phyloP scores from a whole-genome alignment of 2,888 invertebrate species.

The Cremastinae sp. region DNA sequence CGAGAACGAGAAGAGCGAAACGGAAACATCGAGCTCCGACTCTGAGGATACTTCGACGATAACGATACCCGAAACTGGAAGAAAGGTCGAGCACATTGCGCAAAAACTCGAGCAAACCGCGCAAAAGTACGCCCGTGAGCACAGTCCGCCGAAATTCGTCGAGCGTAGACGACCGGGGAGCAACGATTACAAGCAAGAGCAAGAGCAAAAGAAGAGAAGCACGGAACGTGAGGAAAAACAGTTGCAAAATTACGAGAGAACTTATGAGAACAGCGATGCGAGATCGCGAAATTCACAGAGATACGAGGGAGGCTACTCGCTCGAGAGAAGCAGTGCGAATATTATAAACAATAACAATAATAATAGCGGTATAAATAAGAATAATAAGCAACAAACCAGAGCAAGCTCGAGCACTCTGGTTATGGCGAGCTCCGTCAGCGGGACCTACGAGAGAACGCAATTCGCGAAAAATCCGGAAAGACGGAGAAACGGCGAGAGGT shows the following conservation, averaged over 20 bases:
- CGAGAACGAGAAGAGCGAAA: conserved; percentile 72
- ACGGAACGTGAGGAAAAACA: conserved; percentile 64
- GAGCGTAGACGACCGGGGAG: conserved; percentile 69
- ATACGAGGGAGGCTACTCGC: conserved; percentile 51
- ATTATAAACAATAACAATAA: conserved; percentile 46
- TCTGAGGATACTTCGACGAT: conserved; percentile 78
- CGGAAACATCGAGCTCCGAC: conserved; percentile 70
- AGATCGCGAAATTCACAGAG: conserved; percentile 51
- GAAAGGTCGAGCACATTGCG: conserved; percentile 78
- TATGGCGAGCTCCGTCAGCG: conserved; percentile 19
- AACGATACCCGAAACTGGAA: conserved; percentile 75
- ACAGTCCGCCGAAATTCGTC: conserved; percentile 77
- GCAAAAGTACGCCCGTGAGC: conserved; percentile 78
- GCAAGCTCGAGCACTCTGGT: conserved; percentile 65
- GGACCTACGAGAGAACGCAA: conserved; percentile 68
- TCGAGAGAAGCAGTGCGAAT: conserved; percentile 29
- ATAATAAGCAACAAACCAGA: conserved; percentile 36
- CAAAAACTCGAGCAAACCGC: conserved; percentile 79
- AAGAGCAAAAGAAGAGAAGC: conserved; percentile 60
- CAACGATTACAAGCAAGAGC: conserved; percentile 38
- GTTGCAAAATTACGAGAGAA: conserved; percentile 68
- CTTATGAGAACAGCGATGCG: conserved; percentile 60
- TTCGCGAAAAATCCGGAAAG: conserved; percentile 74
- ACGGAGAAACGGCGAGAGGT: conserved; percentile 68
- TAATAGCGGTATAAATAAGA: conserved; percentile 48